These are phyloP conservation scores for Drosophila busckii DNA, from an alignment of 1,140 invertebrate species.

Conservation along the genomic window DNA sequence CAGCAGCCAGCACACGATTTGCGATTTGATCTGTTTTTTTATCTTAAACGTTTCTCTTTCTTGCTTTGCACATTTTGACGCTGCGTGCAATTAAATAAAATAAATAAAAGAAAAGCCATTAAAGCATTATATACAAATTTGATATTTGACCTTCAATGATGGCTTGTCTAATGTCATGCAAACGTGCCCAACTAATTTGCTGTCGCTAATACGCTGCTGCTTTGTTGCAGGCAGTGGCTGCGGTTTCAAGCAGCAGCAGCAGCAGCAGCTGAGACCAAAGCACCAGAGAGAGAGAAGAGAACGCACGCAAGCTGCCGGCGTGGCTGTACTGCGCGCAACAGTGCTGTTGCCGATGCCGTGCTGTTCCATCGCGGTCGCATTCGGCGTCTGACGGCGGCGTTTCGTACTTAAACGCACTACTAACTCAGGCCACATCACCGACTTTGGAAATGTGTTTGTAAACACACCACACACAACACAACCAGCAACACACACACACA, in stretches of 20 bases:
- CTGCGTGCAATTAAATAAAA: no score
- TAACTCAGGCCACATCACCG: conserved; percentile 73
- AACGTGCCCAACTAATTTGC: no score
- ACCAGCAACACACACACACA: conserved; percentile 3
- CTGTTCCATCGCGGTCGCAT: conserved; percentile 18
- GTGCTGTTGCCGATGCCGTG: conserved; percentile 4
- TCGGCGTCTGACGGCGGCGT: conserved; percentile 45
- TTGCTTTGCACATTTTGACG: no score
- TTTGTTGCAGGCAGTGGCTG: not conserved
- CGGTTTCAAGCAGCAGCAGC: conserved; percentile 17
- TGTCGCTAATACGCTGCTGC: no score
- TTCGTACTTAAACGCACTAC: conserved; percentile 70
- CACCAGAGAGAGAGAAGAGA: conserved; percentile 19
- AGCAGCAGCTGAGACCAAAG: conserved; percentile 17
- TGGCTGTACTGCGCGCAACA: conserved; percentile 1
- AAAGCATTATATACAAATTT: no score
- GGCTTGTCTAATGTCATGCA: no score
- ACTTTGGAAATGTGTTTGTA: conserved; percentile 77
- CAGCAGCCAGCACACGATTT: no score
- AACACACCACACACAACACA: conserved; percentile 8
- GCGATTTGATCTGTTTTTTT: no score
- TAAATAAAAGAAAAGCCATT: no score
- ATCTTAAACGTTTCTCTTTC: no score
- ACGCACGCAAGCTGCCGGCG: conserved; percentile 24
- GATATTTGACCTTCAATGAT: no score